Base-by-base conservation (phyloP, 2,888 invertebrate genomes). In the Eledone cirrhosa region DNA sequence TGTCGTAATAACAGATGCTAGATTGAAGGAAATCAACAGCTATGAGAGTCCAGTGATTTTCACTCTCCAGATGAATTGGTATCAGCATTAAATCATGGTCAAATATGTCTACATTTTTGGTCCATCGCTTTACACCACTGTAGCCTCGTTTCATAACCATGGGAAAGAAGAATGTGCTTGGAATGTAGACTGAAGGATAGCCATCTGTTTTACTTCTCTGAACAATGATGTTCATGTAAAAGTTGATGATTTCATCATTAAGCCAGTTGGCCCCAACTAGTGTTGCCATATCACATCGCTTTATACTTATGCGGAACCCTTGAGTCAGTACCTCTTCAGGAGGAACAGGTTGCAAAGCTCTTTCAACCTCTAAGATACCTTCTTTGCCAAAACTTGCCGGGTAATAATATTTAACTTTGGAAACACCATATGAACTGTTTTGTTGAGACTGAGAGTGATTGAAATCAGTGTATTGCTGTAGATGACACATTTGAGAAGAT, bases 281-380 rank as follows among this genome's bases (percentile, higher is more conserved):
- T 1, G 67, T 67, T 27, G 67, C 67, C 67, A 67, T 67, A 67
- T 67, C 67, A 67, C 67, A 67, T 67, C 67, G 67, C 67, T 67
- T 67, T 67, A 67, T 67, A 67, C 27, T 67, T 29, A 67, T 67
- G 19, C 67, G 67, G 33, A 67, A 67, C 14, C 67, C 67, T 29
- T 27, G 27, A 22, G 67, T 67, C 14, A 67, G 29, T 31, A 67
- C 67, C 16, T 67, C 67, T 67, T 67, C 67, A 16, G 67, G 67
- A 29, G 67, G 67, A 3, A 67, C 67, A 3, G 67, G 67, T 31
- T 31, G 67, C 14, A 67, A 22, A 31, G 67, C 31, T 27, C 31
- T 31, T 29, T 67, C 67, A 29, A 67, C 67, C 29, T 67, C 67
- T 31, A 67, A 8, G 27, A 67, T 67, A 31, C 67, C 67, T 2